Base-by-base conservation (phyloP, 1,140 invertebrate genomes). In the Colletes latitarsis region DNA sequence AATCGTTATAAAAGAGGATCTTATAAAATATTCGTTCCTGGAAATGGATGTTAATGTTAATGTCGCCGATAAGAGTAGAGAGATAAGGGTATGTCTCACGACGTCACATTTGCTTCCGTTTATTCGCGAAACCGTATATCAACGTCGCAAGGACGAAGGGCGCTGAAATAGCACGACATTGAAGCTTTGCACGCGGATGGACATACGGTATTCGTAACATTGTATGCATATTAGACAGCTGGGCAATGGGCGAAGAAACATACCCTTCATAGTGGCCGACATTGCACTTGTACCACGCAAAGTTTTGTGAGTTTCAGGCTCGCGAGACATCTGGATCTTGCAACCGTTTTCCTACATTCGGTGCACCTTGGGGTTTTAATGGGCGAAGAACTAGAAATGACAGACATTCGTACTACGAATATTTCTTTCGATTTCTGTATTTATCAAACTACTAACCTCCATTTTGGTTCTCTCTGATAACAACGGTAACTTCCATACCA, bases 161-260 rank as follows among this genome's bases (percentile, higher is more conserved):
- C 53, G 41, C 39, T 62, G 71, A 80, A 64, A 80, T 80, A 80
- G 53, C 52, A 41, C 72, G 72, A 74, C 78, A 80, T 74, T 74
- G 78, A 75, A 74, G 78, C 55, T 80, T 80, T 60, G 78, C 72
- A 74, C 78, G 72, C 81, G 81, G 75, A 88, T 73, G 82, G 85
- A 88, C 90, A 88, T 90, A 90, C 87, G 89, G 85, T 75, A 84
- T 74, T 83, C 86, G 87, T 88, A 82, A 91, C 89, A 92, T 91
- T 92, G 90, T 92, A 92, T 92, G 91, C 88, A 92, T 92, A 91
- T 91, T 77, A 79, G 86, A 90, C 91, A 92, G 90, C 89, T 91
- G 91, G 90, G 82, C 84, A 83, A 89, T 85, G 81, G 82, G 43
- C 82, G 77, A 86, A 57, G 62, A 73, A 77, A 89, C 81, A 75